A percentile compares a stretch with the other conserved stretches of the same genome.
These are phyloP conservation scores for Drosophila leonis DNA, from an alignment of 2,888 invertebrate species.

Conservation along the genomic window DNA sequence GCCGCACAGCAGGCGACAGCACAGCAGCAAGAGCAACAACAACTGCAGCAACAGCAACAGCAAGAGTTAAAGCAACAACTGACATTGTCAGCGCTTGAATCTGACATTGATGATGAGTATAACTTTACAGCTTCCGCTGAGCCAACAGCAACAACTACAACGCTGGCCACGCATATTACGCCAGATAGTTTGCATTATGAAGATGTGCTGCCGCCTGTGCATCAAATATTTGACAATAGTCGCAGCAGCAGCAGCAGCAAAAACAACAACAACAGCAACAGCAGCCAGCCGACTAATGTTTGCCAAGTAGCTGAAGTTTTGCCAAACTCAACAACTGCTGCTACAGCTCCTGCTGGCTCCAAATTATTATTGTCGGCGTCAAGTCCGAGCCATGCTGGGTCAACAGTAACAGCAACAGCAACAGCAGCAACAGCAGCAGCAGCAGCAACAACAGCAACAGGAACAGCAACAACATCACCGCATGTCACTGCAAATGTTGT, in stretches of 20 bases:
- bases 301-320: slow-evolving; percentile 57
- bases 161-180: slow-evolving; percentile 51
- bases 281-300: slow-evolving; percentile 26
- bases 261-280: slow-evolving; percentile 30
- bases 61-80: slow-evolving; percentile 53
- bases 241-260: slow-evolving; percentile 39
- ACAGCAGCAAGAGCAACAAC: slow-evolving; percentile 28
- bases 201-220: slow-evolving; percentile 69
- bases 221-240: slow-evolving; percentile 74
- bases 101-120: slow-evolving; percentile 76
- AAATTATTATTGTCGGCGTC: slow-evolving; percentile 73
- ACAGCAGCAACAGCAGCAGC: slow-evolving; percentile 29
- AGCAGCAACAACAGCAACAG: slow-evolving; percentile 31
- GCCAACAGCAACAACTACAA: slow-evolving; percentile 39
- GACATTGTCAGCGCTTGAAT: slow-evolving; percentile 61
- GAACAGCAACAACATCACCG: slow-evolving; percentile 49
- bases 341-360: slow-evolving; percentile 31
- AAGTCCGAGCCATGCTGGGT: slow-evolving; percentile 58
- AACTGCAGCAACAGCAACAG: slow-evolving; percentile 19
- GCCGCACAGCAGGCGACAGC: slow-evolving; percentile 60
- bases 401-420: slow-evolving; percentile 43
- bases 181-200: slow-evolving; percentile 80
- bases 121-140: slow-evolving; percentile 77
- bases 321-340: slow-evolving; percentile 45
- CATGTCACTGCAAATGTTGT: slow-evolving; percentile 65